A percentile compares a stretch with the other conserved stretches of the same genome.
These are phyloP conservation scores for Vanessa cardui DNA, from an alignment of 2,888 invertebrate species.

Conservation along the genomic window DNA sequence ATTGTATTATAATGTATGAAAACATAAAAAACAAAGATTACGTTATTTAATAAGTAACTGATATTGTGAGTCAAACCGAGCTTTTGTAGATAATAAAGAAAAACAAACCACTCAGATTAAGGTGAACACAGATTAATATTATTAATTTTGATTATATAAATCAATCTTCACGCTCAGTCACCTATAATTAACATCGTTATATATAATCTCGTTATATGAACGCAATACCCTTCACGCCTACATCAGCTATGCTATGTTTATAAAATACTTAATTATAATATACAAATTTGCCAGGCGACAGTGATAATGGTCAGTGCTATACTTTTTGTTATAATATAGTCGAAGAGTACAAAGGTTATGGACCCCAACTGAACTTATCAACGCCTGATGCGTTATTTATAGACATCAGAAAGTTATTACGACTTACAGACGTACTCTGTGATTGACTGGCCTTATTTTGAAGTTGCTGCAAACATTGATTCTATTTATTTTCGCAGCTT, in stretches of 20 bases:
- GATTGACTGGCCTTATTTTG: slow-evolving; percentile 74
- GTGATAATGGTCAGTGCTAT: slow-evolving; percentile 11
- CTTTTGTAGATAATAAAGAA: no score
- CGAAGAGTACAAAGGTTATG: slow-evolving; percentile 27
- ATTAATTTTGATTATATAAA: neutral
- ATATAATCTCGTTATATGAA: neutral
- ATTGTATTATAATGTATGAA: no score
- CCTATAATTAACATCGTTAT: no score
- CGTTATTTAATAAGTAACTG: no score
- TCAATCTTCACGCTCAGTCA: neutral
- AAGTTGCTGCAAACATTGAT: slow-evolving; percentile 64
- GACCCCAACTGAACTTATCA: slow-evolving; percentile 25
- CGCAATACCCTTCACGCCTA: neutral
- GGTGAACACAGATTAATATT: no score
- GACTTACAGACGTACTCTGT: slow-evolving; percentile 70
- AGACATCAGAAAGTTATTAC: slow-evolving; percentile 24
- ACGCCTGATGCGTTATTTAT: slow-evolving; percentile 12
- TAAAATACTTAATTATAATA: neutral
- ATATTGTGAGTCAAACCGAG: no score
- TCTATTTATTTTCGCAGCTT: slow-evolving; percentile 62
- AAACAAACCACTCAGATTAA: no score
- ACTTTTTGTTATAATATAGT: slow-evolving; percentile 9
- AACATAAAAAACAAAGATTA: no score
- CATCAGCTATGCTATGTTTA: no score
- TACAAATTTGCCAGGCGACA: neutral